Base-by-base conservation (phyloP, 2,797 vertebrate genomes). In the Tinamus major region DNA sequence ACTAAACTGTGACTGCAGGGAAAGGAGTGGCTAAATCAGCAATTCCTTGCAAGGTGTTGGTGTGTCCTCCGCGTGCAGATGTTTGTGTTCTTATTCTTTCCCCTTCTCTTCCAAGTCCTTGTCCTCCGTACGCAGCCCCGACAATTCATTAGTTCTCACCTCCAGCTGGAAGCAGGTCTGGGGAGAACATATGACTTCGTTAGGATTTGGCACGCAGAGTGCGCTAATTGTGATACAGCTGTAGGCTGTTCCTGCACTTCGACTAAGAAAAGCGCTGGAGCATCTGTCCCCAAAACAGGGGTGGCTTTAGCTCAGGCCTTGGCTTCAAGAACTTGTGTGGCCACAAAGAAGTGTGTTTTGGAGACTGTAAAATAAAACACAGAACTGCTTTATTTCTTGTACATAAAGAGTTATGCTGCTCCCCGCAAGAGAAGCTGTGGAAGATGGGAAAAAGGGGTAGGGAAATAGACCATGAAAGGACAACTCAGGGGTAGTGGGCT, bases 141-240 rank as follows among this genome's bases (percentile, higher is more conserved):
- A 95, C 89, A 95, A 96, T 96, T 95, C 93, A 95, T 95, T 95
- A 96, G 95, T 95, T 93, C 92, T 95, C 95, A 95, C 93, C 83
- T 96, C 80, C 17, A 68, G 53, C 75, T 82, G 85, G 51, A 95
- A 92, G 92, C 93, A 87, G 93, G 88, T 92, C 96, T 86, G 13
- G 80, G 29, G 95, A 93, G 93, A 94, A 68, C 53, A 84, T 56
- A 65, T 75, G 74, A 53, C 83, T 87, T 96, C 74, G 0, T 95
- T 86, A 87, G 18, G 49, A 44, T 33, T 92, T 95, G 93, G 85
- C 91, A 94, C 89, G 62, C 1, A 4, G 77, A 88, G 56, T 13
- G 85, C 86, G 94, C 85, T 95, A 95, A 96, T 91, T 86, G 91
- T 64, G 91, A 90, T 92, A 93, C 92, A 86, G 83, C 56, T 94